Evolutionary conservation across 2,113 vertebrate genomes (phyloP).

Genomic region (Rynchops niger): DNA sequence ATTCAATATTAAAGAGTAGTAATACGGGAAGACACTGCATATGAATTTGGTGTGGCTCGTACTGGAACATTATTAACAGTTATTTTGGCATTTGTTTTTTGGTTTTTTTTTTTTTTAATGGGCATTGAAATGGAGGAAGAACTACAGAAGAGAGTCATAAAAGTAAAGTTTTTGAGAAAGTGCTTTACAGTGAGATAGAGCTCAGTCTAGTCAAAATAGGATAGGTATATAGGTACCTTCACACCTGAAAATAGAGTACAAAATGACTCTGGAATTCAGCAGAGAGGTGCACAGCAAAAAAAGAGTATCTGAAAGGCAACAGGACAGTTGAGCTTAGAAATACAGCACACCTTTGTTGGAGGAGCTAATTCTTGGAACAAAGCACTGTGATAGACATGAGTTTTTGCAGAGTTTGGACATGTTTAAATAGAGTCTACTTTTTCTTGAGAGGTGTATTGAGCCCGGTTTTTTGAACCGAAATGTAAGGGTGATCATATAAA

Average conservation of each 20-base stretch:
- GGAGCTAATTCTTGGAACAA: neutral
- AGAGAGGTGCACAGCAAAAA: neutral
- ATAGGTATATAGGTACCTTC: neutral
- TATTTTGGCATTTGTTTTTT: neutral
- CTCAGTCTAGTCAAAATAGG: neutral
- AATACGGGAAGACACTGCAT: neutral
- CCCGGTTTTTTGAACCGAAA: neutral
- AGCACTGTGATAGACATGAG: neutral
- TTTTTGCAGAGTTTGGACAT: neutral
- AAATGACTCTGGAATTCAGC: neutral
- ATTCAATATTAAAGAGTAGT: neutral
- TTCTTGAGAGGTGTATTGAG: neutral
- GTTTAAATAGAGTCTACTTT: neutral
- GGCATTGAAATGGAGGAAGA: neutral
- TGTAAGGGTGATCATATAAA: fast-evolving
- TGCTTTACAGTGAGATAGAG: neutral
- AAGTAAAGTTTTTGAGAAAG: neutral
- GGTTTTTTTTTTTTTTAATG: neutral
- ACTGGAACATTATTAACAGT: neutral
- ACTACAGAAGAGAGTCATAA: neutral
- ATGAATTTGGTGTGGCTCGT: neutral
- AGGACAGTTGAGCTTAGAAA: neutral
- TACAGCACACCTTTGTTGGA: neutral
- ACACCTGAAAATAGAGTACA: neutral
- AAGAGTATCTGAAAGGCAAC: neutral